Conservation (phyloP, 2,888 invertebrate genomes). For the Drosophila testacea region DNA sequence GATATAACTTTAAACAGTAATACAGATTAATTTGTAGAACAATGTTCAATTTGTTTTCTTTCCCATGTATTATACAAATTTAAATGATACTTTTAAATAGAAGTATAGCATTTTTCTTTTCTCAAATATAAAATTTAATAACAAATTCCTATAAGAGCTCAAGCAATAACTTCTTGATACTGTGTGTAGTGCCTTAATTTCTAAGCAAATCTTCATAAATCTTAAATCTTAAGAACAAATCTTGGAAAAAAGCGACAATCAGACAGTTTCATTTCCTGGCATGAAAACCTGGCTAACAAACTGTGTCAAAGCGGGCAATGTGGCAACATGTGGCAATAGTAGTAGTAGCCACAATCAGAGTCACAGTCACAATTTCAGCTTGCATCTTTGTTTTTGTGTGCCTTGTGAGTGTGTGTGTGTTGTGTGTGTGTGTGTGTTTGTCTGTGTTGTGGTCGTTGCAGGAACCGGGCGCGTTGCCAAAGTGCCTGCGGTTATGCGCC, state of each 20-base stretch:
- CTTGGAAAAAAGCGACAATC: neutral
- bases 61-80: too few relatives aligned
- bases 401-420: constrained; percentile 9
- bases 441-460: constrained; percentile 27
- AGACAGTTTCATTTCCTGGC: constrained; percentile 50
- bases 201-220: too few relatives aligned
- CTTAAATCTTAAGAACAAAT: neutral
- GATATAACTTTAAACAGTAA: too few relatives aligned
- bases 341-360: neutral
- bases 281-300: constrained; percentile 37
- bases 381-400: constrained; percentile 17
- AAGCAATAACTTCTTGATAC: neutral
- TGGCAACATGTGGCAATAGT: constrained; percentile 53
- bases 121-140: too few relatives aligned
- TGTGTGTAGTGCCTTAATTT: too few relatives aligned
- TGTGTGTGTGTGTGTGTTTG: constrained; percentile 11
- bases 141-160: neutral
- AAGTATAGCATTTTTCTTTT: too few relatives aligned
- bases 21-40: too few relatives aligned
- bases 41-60: too few relatives aligned
- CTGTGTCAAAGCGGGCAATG: constrained; percentile 52
- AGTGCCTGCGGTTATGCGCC: constrained; percentile 78
- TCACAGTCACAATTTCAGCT: neutral
- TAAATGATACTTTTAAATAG: too few relatives aligned
- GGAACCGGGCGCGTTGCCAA: constrained; percentile 64